These are phyloP conservation scores for Tiphia femorata DNA, from an alignment of 2,888 invertebrate species.

Conservation along the genomic window DNA sequence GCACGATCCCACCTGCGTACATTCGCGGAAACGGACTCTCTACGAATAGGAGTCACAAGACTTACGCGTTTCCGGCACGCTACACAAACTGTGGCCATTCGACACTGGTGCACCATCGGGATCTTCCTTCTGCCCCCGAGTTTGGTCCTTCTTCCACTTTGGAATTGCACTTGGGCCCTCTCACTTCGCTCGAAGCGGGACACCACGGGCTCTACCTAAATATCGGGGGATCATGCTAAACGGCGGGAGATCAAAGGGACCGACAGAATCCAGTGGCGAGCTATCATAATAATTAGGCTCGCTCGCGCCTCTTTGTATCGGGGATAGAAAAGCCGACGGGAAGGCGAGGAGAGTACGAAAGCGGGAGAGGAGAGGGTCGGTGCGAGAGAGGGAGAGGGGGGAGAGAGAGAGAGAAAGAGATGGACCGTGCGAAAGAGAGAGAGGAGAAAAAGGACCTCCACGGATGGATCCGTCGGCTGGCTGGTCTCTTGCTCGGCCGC, in stretches of 20 bases:
- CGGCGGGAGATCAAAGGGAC: slow-evolving; percentile 66
- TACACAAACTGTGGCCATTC: no score
- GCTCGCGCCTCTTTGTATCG: slow-evolving; percentile 68
- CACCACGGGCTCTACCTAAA: slow-evolving; percentile 57
- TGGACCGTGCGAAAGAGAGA: no score
- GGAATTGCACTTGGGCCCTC: slow-evolving; percentile 23
- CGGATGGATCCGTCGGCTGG: no score
- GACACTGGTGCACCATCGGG: no score
- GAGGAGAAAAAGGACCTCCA: no score
- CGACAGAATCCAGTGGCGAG: slow-evolving; percentile 68
- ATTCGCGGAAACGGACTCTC: no score
- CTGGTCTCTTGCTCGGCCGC: no score
- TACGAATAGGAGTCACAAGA: no score
- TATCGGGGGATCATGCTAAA: slow-evolving; percentile 67
- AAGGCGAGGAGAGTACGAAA: slow-evolving; percentile 41
- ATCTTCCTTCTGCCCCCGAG: neutral
- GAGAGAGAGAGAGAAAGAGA: slow-evolving; percentile 1
- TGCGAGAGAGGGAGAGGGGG: no score
- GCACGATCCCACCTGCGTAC: no score
- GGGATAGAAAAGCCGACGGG: slow-evolving; percentile 66
- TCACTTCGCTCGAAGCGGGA: slow-evolving; percentile 3
- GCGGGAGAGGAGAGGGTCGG: slow-evolving; percentile 34
- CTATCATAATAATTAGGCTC: slow-evolving; percentile 69
- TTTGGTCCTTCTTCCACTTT: slow-evolving; percentile 17
- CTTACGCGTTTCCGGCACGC: no score